These are phyloP conservation scores for Drosophila barbarae DNA, from an alignment of 2,888 invertebrate genomes.

Conservation along the genomic window DNA sequence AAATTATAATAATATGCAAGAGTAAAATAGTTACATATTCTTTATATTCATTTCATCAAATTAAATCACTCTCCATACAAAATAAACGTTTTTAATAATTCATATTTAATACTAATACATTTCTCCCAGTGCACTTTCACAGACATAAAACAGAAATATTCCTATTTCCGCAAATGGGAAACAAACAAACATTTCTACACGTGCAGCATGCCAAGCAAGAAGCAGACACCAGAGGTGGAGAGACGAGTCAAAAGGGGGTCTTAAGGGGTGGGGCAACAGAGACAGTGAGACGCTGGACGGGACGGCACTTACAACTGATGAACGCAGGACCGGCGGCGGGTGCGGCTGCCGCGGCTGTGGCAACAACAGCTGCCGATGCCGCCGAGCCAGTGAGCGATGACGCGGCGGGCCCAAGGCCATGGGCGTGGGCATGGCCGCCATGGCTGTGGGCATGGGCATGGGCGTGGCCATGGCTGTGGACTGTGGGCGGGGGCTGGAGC, in stretches of 20 bases:
- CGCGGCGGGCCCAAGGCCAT: slow-evolving; percentile 21
- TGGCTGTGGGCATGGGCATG: slow-evolving; percentile 49
- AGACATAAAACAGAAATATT: slow-evolving; percentile 18
- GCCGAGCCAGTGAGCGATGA: slow-evolving; percentile 36
- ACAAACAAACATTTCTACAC: slow-evolving; percentile 37
- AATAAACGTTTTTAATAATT: neutral
- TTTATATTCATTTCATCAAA: neutral
- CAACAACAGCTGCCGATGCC: slow-evolving; percentile 32
- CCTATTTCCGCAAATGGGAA: slow-evolving; percentile 17
- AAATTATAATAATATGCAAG: neutral
- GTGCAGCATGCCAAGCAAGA: slow-evolving; percentile 35
- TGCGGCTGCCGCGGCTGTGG: slow-evolving; percentile 33
- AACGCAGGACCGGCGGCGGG: slow-evolving; percentile 52
- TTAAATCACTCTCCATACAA: neutral
- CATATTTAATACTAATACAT: neutral
- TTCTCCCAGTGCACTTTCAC: slow-evolving; percentile 22
- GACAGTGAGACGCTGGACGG: slow-evolving; percentile 31
- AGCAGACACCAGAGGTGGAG: slow-evolving; percentile 6
- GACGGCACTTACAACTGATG: slow-evolving; percentile 77
- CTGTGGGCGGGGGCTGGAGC: slow-evolving; percentile 56
- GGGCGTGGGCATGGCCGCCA: slow-evolving; percentile 25
- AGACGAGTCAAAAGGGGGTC: slow-evolving; percentile 12
- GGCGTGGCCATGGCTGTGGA: slow-evolving; percentile 48
- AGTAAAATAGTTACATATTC: too few relatives aligned
- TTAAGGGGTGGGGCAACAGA: neutral